Percentiles rank a stretch among this genome's conserved stretches.
phyloP scores from a whole-genome alignment of 2,888 invertebrate species.

The Drosophila quinaria region DNA sequence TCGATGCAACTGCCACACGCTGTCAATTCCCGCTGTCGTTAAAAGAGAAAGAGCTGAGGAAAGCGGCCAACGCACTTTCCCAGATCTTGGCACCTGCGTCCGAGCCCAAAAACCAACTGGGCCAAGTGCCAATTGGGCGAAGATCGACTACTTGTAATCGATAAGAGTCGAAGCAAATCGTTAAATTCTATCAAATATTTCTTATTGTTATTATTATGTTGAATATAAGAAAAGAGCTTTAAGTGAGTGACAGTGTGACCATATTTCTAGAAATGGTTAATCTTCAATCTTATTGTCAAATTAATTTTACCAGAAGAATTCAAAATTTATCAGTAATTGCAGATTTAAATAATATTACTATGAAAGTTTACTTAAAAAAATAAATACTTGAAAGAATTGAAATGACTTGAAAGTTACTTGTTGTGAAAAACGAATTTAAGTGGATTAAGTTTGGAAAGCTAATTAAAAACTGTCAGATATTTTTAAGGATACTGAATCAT shows the following conservation, averaged over 20 bases:
- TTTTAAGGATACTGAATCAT: neutral
- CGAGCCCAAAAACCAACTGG: conserved; percentile 18
- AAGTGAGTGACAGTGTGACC: neutral
- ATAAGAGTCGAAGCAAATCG: neutral
- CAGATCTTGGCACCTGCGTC: conserved; percentile 45
- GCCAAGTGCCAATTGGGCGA: conserved; percentile 26
- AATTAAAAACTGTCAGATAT: neutral
- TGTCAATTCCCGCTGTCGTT: conserved; percentile 34
- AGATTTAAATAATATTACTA: no score
- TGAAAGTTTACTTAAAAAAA: no score
- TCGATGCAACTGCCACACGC: conserved; percentile 50
- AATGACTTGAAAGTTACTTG: no score
- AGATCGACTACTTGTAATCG: neutral
- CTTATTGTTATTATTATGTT: no score
- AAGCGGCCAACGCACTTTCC: conserved; percentile 40
- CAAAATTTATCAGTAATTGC: no score
- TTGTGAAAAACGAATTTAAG: neutral
- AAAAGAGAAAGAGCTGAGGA: conserved; percentile 41
- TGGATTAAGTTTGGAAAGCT: neutral
- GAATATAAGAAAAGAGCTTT: neutral
- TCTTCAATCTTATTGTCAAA: no score
- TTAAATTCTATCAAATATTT: neutral
- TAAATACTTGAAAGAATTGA: neutral
- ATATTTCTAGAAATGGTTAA: neutral
- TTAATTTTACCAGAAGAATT: no score